Evolutionary conservation across 2,113 vertebrate species (phyloP).

Genomic region (Nesogale talazaci): DNA sequence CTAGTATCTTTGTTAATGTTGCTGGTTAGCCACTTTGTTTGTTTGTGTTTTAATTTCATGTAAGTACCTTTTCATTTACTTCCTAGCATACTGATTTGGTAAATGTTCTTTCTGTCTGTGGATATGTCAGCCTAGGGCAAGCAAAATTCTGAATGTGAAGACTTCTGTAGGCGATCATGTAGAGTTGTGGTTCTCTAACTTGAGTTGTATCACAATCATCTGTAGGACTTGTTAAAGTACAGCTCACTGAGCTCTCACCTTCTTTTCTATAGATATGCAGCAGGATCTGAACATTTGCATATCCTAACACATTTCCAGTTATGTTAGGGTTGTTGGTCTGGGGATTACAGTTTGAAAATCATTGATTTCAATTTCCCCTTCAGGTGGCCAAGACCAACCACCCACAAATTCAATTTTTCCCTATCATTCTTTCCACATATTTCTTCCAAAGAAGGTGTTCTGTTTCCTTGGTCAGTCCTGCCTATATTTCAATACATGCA

Average conservation of each 20-base stretch:
- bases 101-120: neutral
- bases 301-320: neutral
- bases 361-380: neutral
- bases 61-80: neutral
- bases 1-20: neutral
- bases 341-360: neutral
- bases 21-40: neutral
- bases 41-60: conserved; percentile 31
- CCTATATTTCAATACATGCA: neutral
- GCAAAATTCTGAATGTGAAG: conserved; percentile 14
- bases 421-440: neutral
- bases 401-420: neutral
- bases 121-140: neutral
- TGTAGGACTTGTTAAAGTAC: neutral
- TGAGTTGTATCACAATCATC: neutral
- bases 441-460: neutral
- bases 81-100: neutral
- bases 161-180: neutral
- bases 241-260: neutral
- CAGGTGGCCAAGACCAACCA: neutral
- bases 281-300: neutral
- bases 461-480: neutral
- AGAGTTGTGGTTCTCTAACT: neutral
- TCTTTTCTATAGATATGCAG: neutral
- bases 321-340: neutral